phyloP scores from a whole-genome alignment of 2,113 vertebrate genomes.

The Panurus biarmicus region DNA sequence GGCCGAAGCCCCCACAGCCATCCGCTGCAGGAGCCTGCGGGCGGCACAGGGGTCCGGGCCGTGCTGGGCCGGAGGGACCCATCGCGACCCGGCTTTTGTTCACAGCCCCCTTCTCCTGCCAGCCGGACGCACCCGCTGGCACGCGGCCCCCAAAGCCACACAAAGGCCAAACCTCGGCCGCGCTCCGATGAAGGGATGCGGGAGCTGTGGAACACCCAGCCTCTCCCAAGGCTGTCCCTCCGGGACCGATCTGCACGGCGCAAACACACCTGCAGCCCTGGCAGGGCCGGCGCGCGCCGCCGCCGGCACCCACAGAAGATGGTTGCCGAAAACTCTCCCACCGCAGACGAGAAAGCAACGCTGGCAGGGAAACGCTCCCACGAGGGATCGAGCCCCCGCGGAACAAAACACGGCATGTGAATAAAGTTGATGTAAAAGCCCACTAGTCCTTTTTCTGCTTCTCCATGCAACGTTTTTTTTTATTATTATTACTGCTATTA shows the following conservation, averaged over 20 bases:
- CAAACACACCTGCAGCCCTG: not conserved
- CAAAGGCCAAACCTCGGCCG: conserved; percentile 29
- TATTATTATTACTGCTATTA: not conserved
- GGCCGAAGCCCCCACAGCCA: rapidly evolving
- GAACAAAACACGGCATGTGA: not conserved
- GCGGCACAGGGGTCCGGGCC: not conserved
- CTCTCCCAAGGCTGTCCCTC: not conserved
- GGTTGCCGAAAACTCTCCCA: conserved; percentile 10
- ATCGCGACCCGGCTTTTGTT: not conserved
- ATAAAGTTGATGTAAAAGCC: conserved; percentile 9
- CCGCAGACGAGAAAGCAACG: not conserved
- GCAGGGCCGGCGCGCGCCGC: not conserved
- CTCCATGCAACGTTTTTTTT: not conserved
- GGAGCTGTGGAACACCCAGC: not conserved
- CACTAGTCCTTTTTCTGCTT: not conserved
- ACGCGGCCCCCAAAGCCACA: not conserved
- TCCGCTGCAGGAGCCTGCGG: rapidly evolving
- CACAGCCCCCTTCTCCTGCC: not conserved
- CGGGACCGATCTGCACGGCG: not conserved
- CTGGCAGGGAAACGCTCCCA: not conserved
- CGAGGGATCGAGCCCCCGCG: not conserved
- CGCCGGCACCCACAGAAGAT: not conserved
- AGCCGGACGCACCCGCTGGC: not conserved
- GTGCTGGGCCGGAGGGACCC: not conserved
- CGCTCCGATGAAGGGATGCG: not conserved